A percentile compares a stretch with the other conserved stretches of the same genome.
Evolutionary conservation across 2,797 vertebrate species (phyloP).

Genomic region (Scarus forsteni): DNA sequence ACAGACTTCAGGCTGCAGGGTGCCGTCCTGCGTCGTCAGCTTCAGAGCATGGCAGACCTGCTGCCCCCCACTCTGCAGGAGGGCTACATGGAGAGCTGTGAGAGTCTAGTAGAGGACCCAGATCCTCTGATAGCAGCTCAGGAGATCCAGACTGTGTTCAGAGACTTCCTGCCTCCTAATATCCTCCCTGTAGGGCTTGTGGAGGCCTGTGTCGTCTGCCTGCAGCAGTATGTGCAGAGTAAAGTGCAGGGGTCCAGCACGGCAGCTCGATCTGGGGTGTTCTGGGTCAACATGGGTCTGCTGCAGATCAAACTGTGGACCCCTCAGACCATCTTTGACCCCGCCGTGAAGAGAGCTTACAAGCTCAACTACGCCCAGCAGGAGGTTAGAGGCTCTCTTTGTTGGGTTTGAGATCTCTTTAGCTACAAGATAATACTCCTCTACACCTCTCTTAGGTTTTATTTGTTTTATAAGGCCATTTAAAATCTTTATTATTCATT

Average conservation of each 20-base stretch:
- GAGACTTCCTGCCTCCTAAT: constrained; percentile 82
- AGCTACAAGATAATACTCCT: too few species aligned
- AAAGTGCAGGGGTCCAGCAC: constrained; percentile 75
- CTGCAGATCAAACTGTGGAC: constrained; percentile 94
- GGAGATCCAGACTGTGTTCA: constrained; percentile 87
- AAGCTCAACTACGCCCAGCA: constrained; percentile 93
- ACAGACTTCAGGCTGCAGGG: constrained; percentile 91
- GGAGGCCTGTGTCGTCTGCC: constrained; percentile 86
- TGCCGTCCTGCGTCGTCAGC: constrained; percentile 86
- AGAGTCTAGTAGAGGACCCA: constrained; percentile 82
- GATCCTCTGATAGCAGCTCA: constrained; percentile 84
- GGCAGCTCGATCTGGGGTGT: constrained; percentile 85
- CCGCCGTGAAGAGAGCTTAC: constrained; percentile 93
- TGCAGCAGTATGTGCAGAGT: constrained; percentile 88
- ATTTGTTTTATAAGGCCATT: too few species aligned
- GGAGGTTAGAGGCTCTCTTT: constrained; percentile 84
- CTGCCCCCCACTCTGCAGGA: constrained; percentile 86
- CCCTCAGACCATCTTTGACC: constrained; percentile 94
- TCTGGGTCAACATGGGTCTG: constrained; percentile 96
- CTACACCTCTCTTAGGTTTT: too few species aligned
- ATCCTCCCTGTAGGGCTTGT: constrained; percentile 88
- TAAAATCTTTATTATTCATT: too few species aligned
- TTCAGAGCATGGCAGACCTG: constrained; percentile 88
- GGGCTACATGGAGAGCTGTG: constrained; percentile 88
- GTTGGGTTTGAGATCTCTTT: not conserved